Evolutionary conservation across 2,113 vertebrate genomes (phyloP).

Genomic region (Neodon shergylaensis): DNA sequence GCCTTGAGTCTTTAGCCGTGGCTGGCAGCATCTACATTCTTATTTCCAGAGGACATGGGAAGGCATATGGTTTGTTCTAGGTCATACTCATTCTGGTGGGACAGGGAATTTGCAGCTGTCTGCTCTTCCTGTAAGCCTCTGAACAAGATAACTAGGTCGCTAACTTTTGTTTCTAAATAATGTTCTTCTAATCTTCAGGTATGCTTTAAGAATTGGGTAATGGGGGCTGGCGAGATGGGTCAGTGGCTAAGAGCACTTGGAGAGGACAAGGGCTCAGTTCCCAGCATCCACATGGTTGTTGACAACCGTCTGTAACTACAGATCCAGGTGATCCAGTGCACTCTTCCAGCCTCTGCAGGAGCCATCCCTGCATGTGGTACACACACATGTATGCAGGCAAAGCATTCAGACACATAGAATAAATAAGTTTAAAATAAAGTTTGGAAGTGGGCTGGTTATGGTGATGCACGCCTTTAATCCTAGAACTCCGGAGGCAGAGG

Average conservation of each 20-base stretch:
- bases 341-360: neutral
- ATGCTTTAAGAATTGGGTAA: neutral
- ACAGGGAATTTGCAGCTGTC: neutral
- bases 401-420: neutral
- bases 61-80: neutral
- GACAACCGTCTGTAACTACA: neutral
- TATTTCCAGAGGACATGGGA: neutral
- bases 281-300: neutral
- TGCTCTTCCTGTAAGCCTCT: neutral
- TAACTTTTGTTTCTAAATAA: constrained; percentile 14
- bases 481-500: neutral
- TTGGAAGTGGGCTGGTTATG: neutral
- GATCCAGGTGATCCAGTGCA: neutral
- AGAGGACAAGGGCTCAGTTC: neutral
- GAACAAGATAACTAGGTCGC: neutral
- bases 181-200: constrained; percentile 19
- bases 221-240: neutral
- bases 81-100: neutral
- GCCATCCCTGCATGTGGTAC: neutral
- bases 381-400: neutral
- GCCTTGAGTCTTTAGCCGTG: neutral
- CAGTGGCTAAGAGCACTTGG: neutral
- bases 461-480: neutral
- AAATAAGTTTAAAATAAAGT: neutral
- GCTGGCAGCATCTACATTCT: neutral